phyloP scores from a whole-genome alignment of 2,888 invertebrate species.

The Salpingus planirostris region DNA sequence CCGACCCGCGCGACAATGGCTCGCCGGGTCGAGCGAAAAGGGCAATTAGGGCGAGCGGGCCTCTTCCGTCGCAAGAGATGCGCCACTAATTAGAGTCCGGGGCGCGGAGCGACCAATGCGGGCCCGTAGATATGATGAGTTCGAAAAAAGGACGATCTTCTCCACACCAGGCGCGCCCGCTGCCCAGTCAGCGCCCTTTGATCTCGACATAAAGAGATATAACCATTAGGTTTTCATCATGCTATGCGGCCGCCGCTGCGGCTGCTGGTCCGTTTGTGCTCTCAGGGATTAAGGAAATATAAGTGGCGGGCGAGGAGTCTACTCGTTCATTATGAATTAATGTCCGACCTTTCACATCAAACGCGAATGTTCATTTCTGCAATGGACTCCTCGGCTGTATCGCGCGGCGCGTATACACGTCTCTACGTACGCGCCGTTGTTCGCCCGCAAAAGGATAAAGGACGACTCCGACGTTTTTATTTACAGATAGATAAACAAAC shows the following conservation, averaged over 20 bases:
- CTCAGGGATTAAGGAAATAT: constrained; percentile 44
- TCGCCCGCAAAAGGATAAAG: no score
- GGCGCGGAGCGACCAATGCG: constrained; percentile 25
- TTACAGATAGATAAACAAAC: no score
- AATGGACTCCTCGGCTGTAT: constrained; percentile 25
- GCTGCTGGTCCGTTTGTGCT: constrained; percentile 36
- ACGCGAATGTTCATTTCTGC: constrained; percentile 34
- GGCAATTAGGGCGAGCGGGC: no score
- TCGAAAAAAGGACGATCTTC: constrained; percentile 31
- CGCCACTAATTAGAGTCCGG: constrained; percentile 12
- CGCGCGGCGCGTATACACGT: no score
- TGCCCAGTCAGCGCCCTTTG: constrained; percentile 29
- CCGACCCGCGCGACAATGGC: no score
- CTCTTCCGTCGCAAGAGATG: no score
- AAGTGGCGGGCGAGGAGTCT: constrained; percentile 40
- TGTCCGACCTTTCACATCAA: constrained; percentile 40
- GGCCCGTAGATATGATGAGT: constrained; percentile 34
- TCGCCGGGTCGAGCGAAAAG: no score
- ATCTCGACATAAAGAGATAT: constrained; percentile 42
- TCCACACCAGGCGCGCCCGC: constrained; percentile 20
- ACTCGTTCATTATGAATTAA: constrained; percentile 42
- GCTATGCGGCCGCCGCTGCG: constrained; percentile 35
- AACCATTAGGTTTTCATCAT: constrained; percentile 45
- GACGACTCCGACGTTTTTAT: no score
- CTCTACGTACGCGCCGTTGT: no score